Evolutionary conservation across 2,888 invertebrate genomes (phyloP).

Genomic region (Priocnemis perturbator): DNA sequence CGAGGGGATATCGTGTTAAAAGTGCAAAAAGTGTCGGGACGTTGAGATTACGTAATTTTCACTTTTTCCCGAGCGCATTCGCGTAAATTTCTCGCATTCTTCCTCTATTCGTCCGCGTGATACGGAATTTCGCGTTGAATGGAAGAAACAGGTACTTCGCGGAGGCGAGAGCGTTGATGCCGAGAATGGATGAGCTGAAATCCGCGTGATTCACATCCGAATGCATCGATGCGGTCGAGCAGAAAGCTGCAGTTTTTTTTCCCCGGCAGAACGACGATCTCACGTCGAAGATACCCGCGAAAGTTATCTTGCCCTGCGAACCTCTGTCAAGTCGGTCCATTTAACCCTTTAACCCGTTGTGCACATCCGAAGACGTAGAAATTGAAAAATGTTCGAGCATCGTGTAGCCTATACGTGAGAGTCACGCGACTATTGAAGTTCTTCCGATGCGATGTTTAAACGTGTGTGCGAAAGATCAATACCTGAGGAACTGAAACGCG

Average conservation of each 20-base stretch:
- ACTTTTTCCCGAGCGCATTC: no score
- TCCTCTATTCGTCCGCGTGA: not conserved
- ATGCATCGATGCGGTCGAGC: not conserved
- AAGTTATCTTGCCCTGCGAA: not conserved
- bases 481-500: no score
- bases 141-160: not conserved
- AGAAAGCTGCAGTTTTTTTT: not conserved
- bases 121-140: not conserved
- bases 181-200: constrained; percentile 2
- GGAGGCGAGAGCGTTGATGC: not conserved
- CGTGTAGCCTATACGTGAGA: no score
- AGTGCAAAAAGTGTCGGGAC: no score
- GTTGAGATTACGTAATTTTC: no score
- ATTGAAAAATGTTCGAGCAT: no score
- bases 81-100: no score
- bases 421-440: no score
- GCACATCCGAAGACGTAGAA: no score
- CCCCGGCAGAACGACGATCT: not conserved
- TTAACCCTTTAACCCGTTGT: not conserved
- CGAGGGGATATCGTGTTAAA: no score
- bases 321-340: not conserved
- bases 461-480: no score
- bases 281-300: not conserved
- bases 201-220: constrained; percentile 1
- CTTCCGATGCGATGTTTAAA: no score